Conservation (phyloP, 2,113 vertebrate species). For the Tyto alba region DNA sequence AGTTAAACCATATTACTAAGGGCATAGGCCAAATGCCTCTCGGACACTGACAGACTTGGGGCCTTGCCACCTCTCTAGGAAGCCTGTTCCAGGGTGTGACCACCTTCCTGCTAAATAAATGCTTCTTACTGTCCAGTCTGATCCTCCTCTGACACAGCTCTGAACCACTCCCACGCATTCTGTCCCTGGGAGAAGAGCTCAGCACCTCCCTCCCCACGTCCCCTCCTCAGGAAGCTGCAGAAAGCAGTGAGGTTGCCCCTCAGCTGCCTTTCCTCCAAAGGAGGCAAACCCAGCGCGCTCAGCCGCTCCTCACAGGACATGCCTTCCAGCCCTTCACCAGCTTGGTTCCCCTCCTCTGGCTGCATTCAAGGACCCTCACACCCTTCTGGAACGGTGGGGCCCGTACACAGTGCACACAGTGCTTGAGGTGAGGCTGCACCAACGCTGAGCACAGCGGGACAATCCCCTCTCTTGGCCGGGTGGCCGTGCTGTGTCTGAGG, state of each 20-base stretch:
- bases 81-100: neutral
- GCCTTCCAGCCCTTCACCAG: neutral
- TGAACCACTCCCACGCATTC: neutral
- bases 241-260: neutral
- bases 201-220: neutral
- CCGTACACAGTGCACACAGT: no score
- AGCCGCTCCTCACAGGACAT: neutral
- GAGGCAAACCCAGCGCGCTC: neutral
- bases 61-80: neutral
- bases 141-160: neutral
- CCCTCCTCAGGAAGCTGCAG: neutral
- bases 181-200: neutral
- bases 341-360: neutral
- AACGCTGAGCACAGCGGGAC: fast-evolving
- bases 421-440: neutral
- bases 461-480: neutral
- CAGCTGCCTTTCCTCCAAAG: neutral
- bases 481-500: neutral
- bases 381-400: no score
- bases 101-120: neutral
- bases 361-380: fast-evolving
- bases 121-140: neutral
- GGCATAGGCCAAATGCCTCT: neutral
- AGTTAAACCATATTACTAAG: neutral
- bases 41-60: neutral